These are phyloP conservation scores for Oenanthe oenanthe DNA, from an alignment of 2,113 vertebrate genomes.

Conservation along the genomic window DNA sequence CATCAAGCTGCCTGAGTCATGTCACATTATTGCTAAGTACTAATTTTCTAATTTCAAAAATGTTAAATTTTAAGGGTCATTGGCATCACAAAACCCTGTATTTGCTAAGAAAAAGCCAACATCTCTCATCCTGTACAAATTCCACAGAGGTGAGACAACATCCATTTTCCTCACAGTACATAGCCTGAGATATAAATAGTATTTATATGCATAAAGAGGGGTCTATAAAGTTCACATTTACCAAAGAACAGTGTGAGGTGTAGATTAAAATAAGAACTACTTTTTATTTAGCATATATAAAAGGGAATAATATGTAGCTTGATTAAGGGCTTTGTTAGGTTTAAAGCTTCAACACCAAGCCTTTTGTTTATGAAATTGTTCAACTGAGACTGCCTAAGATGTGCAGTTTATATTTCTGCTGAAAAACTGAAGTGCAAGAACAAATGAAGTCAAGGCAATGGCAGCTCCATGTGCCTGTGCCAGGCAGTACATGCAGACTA, in stretches of 20 bases:
- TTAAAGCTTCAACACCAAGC: neutral
- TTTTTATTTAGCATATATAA: neutral
- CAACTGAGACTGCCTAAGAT: neutral
- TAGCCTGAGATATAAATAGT: neutral
- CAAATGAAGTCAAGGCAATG: neutral
- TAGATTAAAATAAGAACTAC: neutral
- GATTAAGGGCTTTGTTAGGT: neutral
- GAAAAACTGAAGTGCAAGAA: neutral
- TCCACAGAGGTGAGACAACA: neutral
- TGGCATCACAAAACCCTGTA: neutral
- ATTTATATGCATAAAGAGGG: neutral
- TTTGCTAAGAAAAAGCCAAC: neutral
- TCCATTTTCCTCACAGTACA: neutral
- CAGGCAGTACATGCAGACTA: neutral
- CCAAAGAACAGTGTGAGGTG: neutral
- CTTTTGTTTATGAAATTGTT: neutral
- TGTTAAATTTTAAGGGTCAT: neutral
- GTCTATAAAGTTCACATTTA: neutral
- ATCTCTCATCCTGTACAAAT: neutral
- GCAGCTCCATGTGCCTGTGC: neutral
- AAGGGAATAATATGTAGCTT: neutral
- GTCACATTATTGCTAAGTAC: neutral
- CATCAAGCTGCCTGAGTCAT: neutral
- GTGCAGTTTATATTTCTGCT: neutral
- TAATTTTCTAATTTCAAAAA: constrained; percentile 36